These are phyloP conservation scores for Lathamus discolor DNA, from an alignment of 2,113 vertebrate species.

Conservation along the genomic window DNA sequence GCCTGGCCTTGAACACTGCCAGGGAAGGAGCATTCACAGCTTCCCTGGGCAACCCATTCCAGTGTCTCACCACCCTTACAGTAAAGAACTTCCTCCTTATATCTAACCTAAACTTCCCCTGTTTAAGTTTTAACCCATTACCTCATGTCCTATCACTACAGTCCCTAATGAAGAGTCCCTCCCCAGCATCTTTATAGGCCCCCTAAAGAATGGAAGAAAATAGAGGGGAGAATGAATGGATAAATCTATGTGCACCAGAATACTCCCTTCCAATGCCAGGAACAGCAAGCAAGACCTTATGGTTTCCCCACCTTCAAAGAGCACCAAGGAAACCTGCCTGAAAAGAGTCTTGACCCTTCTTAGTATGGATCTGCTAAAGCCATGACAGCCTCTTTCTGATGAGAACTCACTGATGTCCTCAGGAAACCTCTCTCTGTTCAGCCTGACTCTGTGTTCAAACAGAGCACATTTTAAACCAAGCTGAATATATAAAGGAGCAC, in stretches of 20 bases:
- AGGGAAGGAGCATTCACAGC: too few species aligned
- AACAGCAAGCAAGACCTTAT: not conserved
- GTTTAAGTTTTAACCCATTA: too few species aligned
- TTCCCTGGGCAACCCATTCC: too few species aligned
- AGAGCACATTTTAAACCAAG: not conserved
- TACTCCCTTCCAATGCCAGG: not conserved
- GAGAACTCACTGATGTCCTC: not conserved
- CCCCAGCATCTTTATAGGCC: too few species aligned
- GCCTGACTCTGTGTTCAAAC: not conserved
- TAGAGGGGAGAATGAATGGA: not conserved
- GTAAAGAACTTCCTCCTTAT: too few species aligned
- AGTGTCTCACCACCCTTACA: too few species aligned
- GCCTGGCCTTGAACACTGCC: too few species aligned
- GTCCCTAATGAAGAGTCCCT: too few species aligned
- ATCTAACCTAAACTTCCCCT: too few species aligned
- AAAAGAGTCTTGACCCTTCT: not conserved
- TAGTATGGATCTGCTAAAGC: not conserved
- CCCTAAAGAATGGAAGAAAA: not conserved
- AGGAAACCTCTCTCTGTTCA: not conserved
- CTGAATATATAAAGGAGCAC: not conserved
- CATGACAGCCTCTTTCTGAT: not conserved
- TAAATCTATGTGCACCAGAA: not conserved
- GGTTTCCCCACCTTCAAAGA: not conserved
- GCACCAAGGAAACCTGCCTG: not conserved
- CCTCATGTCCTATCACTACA: too few species aligned